A percentile compares a stretch with the other conserved stretches of the same genome.
Conservation (phyloP, 2,797 vertebrate species). For the Prunella strophiata region DNA sequence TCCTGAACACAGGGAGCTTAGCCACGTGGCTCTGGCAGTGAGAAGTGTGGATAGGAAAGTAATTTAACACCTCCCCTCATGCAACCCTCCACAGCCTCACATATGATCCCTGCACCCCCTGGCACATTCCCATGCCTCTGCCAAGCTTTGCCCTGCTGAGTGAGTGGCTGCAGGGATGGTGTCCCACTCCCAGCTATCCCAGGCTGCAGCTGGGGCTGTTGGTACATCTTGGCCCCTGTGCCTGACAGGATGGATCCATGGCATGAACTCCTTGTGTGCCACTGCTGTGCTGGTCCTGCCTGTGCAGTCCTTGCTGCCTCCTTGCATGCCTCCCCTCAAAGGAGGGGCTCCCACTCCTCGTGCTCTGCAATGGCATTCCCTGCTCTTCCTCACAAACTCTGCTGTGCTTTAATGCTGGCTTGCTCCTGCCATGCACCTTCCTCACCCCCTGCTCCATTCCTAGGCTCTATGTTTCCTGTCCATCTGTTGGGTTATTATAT, state of each 20-base stretch:
- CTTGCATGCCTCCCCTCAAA: background rate
- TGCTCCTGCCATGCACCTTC: conserved; percentile 13
- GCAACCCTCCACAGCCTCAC: background rate
- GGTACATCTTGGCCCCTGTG: background rate
- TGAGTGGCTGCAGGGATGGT: background rate
- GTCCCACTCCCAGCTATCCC: background rate
- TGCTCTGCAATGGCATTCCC: background rate
- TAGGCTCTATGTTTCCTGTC: conserved; percentile 35
- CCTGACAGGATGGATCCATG: background rate
- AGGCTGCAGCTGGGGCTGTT: background rate
- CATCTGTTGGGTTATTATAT: conserved; percentile 29
- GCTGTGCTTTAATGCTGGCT: conserved; percentile 37
- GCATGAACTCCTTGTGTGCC: background rate
- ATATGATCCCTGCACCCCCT: background rate
- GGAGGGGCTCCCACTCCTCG: background rate
- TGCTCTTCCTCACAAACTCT: background rate
- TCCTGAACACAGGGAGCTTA: background rate
- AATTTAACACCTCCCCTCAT: background rate
- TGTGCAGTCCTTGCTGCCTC: conserved; percentile 25
- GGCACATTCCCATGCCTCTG: background rate
- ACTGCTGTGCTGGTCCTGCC: background rate
- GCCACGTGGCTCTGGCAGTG: background rate
- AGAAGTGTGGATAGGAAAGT: background rate
- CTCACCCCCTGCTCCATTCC: background rate
- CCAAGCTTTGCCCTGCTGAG: background rate